A percentile compares a stretch with the other conserved stretches of the same genome.
phyloP scores from a whole-genome alignment of 2,113 vertebrate genomes.

The Tetraodon nigroviridis region DNA sequence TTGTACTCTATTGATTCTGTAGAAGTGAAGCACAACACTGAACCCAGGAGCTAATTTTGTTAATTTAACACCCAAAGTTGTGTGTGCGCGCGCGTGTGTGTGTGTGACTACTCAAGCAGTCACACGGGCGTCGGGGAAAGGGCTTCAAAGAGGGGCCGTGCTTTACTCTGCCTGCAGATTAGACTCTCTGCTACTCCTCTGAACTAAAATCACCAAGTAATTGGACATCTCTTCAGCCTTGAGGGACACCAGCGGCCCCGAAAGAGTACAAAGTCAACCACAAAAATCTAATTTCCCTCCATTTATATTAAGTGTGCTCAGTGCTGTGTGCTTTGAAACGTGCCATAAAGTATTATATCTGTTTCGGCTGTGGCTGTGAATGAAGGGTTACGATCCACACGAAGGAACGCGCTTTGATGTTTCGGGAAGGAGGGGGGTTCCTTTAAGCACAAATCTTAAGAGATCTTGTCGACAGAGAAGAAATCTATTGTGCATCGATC shows the following conservation, averaged over 20 bases:
- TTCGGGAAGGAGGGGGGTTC: no score
- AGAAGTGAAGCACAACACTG: slow-evolving; percentile 66
- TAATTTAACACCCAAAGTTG: slow-evolving; percentile 20
- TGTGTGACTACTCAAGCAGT: slow-evolving; percentile 35
- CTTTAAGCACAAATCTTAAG: slow-evolving; percentile 28
- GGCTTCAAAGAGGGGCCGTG: slow-evolving; percentile 57
- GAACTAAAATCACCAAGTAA: slow-evolving; percentile 65
- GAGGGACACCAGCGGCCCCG: slow-evolving; percentile 49
- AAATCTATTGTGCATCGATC: slow-evolving; percentile 40
- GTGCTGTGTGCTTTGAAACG: slow-evolving; percentile 41
- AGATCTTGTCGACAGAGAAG: slow-evolving; percentile 20
- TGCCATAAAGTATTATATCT: slow-evolving; percentile 38
- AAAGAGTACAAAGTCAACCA: slow-evolving; percentile 30
- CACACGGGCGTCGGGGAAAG: slow-evolving; percentile 53
- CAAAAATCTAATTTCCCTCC: slow-evolving; percentile 22
- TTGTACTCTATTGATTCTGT: slow-evolving; percentile 47
- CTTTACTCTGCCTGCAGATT: slow-evolving; percentile 47
- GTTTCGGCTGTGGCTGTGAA: slow-evolving; percentile 31
- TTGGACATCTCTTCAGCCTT: slow-evolving; percentile 64
- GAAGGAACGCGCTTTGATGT: slow-evolving; percentile 5
- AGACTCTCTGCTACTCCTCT: slow-evolving; percentile 54
- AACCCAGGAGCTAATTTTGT: slow-evolving; percentile 56
- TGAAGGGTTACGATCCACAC: slow-evolving; percentile 21
- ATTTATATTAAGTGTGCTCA: slow-evolving; percentile 48
- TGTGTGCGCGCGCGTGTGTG: slow-evolving; percentile 26